Conservation (phyloP, 2,888 invertebrate genomes). For the Diaperis boleti region DNA sequence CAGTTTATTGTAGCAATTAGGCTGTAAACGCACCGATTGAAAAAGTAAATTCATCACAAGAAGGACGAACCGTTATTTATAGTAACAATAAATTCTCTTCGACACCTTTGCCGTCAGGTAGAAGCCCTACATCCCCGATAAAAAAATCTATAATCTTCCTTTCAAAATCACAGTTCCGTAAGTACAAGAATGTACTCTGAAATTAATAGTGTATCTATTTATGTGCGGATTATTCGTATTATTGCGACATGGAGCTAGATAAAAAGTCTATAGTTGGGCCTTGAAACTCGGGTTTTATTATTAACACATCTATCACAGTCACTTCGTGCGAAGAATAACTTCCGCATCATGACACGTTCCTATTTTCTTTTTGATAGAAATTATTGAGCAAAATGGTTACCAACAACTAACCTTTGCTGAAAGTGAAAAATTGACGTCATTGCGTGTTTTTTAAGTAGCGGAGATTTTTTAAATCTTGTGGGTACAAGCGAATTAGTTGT, state of each 20-base stretch:
- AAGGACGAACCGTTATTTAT: slow-evolving; percentile 24
- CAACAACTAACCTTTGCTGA: too few relatives aligned
- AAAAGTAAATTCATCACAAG: background rate
- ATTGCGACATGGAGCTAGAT: background rate
- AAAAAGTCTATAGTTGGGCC: slow-evolving; percentile 4
- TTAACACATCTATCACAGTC: slow-evolving; percentile 19
- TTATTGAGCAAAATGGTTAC: too few relatives aligned
- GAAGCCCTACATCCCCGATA: too few relatives aligned
- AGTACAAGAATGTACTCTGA: background rate
- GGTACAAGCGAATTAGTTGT: too few relatives aligned
- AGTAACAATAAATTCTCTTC: slow-evolving; percentile 8
- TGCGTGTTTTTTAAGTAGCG: too few relatives aligned
- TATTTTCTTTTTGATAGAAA: background rate
- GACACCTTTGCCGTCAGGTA: slow-evolving; percentile 8
- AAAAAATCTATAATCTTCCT: too few relatives aligned
- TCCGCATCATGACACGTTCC: slow-evolving; percentile 15
- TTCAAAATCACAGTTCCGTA: too few relatives aligned
- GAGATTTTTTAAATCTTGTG: too few relatives aligned
- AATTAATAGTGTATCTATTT: background rate
- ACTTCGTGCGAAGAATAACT: slow-evolving; percentile 14
- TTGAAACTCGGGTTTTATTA: slow-evolving; percentile 22
- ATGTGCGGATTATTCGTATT: background rate
- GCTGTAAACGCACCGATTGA: background rate
- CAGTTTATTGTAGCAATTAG: slow-evolving; percentile 29
- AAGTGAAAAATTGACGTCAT: too few relatives aligned